Percentiles rank a stretch among this genome's conserved stretches.
phyloP scores from a whole-genome alignment of 2,113 vertebrate genomes.

The Axis porcinus region DNA sequence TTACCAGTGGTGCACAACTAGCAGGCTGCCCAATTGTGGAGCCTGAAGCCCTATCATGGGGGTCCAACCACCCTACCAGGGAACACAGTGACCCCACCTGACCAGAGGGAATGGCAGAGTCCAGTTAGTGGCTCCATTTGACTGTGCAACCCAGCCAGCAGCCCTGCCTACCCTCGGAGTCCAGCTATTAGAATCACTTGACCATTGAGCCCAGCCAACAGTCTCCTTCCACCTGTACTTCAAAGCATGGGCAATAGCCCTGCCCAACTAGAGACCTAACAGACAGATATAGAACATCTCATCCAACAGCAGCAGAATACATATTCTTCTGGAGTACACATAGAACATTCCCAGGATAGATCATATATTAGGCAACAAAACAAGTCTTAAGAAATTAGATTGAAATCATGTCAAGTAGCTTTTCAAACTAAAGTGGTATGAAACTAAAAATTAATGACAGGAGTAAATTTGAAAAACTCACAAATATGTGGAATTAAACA shows the following conservation, averaged over 20 bases:
- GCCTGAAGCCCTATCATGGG: background rate
- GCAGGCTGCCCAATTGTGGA: background rate
- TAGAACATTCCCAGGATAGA: background rate
- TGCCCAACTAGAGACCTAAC: background rate
- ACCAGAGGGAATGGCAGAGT: background rate
- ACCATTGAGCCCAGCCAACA: background rate
- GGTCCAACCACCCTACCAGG: background rate
- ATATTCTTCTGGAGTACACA: background rate
- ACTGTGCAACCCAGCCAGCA: background rate
- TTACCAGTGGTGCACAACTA: background rate
- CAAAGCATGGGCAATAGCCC: background rate
- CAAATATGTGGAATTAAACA: background rate
- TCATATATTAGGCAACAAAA: background rate
- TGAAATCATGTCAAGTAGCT: background rate
- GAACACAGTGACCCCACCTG: background rate
- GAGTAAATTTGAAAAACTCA: background rate
- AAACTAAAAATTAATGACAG: background rate
- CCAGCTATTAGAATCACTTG: background rate
- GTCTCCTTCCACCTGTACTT: no score
- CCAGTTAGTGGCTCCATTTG: background rate
- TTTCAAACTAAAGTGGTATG: background rate
- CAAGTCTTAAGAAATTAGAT: background rate
- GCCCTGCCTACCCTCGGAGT: background rate
- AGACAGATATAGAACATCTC: background rate
- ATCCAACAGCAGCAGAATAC: background rate